Percentiles rank a stretch among this genome's conserved stretches.
phyloP scores from a whole-genome alignment of 2,888 invertebrate genomes.

The Eristalinus aeneus region DNA sequence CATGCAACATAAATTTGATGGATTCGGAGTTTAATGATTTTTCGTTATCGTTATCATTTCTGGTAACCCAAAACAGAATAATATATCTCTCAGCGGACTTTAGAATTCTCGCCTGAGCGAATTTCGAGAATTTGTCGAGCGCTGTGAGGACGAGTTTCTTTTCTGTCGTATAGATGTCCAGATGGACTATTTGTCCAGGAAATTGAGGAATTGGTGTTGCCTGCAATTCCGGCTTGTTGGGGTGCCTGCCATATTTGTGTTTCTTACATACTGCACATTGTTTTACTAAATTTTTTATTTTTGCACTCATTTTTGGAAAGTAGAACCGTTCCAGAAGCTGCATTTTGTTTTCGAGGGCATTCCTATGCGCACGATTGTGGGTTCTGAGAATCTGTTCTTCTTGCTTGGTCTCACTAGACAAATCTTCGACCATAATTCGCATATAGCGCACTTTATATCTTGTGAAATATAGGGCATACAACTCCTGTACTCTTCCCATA shows the following conservation, averaged over 20 bases:
- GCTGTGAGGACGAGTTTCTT: too few relatives aligned
- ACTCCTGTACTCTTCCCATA: slow-evolving; percentile 35
- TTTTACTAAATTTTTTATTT: slow-evolving; percentile 35
- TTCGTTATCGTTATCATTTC: not conserved
- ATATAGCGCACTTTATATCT: slow-evolving; percentile 24
- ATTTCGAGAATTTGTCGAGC: slow-evolving; percentile 43
- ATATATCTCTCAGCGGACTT: not conserved
- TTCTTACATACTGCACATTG: slow-evolving; percentile 29
- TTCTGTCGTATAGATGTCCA: slow-evolving; percentile 35
- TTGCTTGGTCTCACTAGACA: slow-evolving; percentile 8
- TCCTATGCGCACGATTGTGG: too few relatives aligned
- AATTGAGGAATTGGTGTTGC: slow-evolving; percentile 38
- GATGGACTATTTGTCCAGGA: slow-evolving; percentile 40
- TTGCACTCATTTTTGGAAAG: too few relatives aligned
- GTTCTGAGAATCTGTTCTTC: too few relatives aligned
- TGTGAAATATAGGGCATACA: slow-evolving; percentile 25
- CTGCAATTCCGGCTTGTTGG: slow-evolving; percentile 1
- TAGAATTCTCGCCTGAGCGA: slow-evolving; percentile 14
- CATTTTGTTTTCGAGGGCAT: too few relatives aligned
- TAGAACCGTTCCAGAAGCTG: too few relatives aligned
- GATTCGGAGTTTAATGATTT: too few relatives aligned
- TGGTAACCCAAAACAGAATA: too few relatives aligned
- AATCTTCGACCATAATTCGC: slow-evolving; percentile 28
- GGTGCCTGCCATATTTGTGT: slow-evolving; percentile 40
- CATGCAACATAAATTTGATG: not conserved